A percentile compares a stretch with the other conserved stretches of the same genome.
These are phyloP conservation scores for Lutjanus argentimaculatus DNA, from an alignment of 2,797 vertebrate species.

Conservation along the genomic window DNA sequence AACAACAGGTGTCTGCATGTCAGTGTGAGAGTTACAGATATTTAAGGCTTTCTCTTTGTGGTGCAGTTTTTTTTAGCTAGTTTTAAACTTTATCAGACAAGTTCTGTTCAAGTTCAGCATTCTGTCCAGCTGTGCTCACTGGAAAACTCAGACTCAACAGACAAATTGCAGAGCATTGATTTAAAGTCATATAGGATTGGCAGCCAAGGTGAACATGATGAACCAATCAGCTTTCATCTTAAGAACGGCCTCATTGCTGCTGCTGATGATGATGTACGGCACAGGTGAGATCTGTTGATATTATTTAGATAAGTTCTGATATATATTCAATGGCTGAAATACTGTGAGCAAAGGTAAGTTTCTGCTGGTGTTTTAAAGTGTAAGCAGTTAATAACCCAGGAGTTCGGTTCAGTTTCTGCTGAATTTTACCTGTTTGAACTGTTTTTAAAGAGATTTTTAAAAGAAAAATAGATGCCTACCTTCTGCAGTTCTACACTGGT, in stretches of 20 bases:
- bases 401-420: not conserved
- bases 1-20: constrained; percentile 29
- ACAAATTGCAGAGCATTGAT: constrained; percentile 6
- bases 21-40: constrained; percentile 7
- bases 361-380: not conserved
- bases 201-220: constrained; percentile 50
- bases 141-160: too few relatives aligned
- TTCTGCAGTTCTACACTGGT: too few relatives aligned
- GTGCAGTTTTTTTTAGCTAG: not conserved
- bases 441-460: not conserved
- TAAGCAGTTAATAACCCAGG: constrained; percentile 19
- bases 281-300: constrained; percentile 72
- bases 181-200: constrained; percentile 4
- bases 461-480: too few relatives aligned
- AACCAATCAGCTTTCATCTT: constrained; percentile 51
- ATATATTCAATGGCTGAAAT: not conserved
- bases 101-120: too few relatives aligned
- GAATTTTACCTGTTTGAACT: not conserved
- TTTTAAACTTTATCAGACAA: not conserved
- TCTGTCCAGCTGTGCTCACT: too few relatives aligned
- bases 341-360: not conserved
- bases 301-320: not conserved
- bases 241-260: constrained; percentile 47
- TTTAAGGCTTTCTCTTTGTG: not conserved
- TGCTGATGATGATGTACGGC: constrained; percentile 42